A percentile compares a stretch with the other conserved stretches of the same genome.
These are phyloP conservation scores for Rhorus exstirpatorius DNA, from an alignment of 2,888 invertebrate genomes.

Conservation along the genomic window DNA sequence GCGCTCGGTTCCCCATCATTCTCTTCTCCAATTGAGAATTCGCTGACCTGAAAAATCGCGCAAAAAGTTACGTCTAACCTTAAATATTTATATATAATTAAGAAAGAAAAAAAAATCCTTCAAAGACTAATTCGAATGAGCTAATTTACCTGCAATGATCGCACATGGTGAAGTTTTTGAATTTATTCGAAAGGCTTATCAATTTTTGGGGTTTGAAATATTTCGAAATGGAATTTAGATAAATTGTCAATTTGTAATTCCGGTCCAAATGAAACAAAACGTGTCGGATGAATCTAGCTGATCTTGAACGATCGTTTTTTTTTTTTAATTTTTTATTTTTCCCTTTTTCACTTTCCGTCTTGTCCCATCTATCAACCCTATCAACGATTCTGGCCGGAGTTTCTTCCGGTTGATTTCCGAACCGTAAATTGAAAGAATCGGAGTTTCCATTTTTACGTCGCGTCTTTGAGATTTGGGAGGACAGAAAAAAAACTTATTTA, in stretches of 20 bases:
- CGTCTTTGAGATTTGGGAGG: too few relatives aligned
- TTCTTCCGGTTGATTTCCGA: too few relatives aligned
- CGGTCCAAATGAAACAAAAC: not conserved
- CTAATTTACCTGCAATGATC: constrained; percentile 73
- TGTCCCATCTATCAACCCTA: too few relatives aligned
- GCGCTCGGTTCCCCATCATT: constrained; percentile 32
- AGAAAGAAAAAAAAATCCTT: not conserved
- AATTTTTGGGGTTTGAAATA: not conserved
- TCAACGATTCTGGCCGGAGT: too few relatives aligned
- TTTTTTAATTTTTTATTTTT: not conserved
- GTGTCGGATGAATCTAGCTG: not conserved
- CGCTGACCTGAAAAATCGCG: constrained; percentile 55
- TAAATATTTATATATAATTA: not conserved
- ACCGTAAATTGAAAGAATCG: too few relatives aligned
- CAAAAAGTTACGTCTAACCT: not conserved
- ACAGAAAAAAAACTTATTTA: too few relatives aligned
- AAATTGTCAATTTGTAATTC: not conserved
- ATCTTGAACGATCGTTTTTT: not conserved
- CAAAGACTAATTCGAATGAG: not conserved
- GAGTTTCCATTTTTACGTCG: too few relatives aligned
- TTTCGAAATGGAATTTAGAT: not conserved
- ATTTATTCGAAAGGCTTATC: not conserved
- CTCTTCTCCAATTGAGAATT: constrained; percentile 22
- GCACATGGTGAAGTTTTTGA: constrained; percentile 71
- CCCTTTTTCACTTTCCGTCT: not conserved